Conservation (phyloP, 2,797 vertebrate species). For the Sebastiscus tertius region DNA sequence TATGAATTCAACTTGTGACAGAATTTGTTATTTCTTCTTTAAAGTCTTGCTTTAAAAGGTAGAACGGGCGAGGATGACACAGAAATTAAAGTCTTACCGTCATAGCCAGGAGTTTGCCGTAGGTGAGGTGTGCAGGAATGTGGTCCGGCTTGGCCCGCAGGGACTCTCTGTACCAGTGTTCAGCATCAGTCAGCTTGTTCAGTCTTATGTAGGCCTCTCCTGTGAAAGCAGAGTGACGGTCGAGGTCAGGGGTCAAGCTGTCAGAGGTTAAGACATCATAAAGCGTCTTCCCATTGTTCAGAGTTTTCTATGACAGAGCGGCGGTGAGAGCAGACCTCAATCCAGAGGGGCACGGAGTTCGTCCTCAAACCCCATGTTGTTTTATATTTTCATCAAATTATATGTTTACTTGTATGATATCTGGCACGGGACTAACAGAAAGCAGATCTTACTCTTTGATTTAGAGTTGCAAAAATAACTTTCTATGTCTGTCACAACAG, state of each 20-base stretch:
- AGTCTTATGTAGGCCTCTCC: conserved; percentile 97
- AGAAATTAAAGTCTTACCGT: conserved; percentile 84
- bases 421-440: background rate
- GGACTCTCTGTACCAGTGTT: conserved; percentile 95
- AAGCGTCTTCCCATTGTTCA: conserved; percentile 53
- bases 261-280: conserved; percentile 70
- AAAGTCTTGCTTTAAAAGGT: background rate
- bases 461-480: background rate
- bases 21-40: background rate
- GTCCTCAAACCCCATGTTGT: background rate
- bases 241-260: conserved; percentile 49
- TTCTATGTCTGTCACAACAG: background rate
- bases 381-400: background rate
- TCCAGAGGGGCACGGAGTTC: conserved; percentile 7
- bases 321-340: conserved; percentile 8
- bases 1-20: background rate
- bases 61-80: background rate
- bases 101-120: conserved; percentile 93
- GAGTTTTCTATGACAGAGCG: conserved; percentile 39
- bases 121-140: conserved; percentile 98
- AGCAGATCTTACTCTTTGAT: background rate
- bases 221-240: conserved; percentile 65
- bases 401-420: background rate
- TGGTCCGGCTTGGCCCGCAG: conserved; percentile 95
- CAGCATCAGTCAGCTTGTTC: conserved; percentile 91